Percentiles rank a stretch among this genome's conserved stretches.
Evolutionary conservation across 2,797 vertebrate species (phyloP).

Genomic region (Balearica regulorum): DNA sequence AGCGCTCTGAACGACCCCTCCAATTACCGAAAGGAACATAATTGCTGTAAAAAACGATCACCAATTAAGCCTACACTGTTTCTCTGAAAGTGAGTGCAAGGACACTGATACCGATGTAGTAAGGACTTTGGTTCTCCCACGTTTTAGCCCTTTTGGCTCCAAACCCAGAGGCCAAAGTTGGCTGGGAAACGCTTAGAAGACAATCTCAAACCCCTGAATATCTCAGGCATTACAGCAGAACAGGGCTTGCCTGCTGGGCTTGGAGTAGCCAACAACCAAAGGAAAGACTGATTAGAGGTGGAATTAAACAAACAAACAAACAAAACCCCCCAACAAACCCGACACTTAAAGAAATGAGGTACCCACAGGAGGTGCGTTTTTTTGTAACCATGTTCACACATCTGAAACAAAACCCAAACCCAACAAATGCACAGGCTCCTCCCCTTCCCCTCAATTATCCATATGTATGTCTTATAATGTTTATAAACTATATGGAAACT

Average conservation of each 20-base stretch:
- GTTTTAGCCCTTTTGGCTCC: constrained; percentile 62
- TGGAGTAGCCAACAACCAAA: constrained; percentile 77
- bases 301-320: constrained; percentile 14
- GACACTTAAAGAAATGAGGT: constrained; percentile 49
- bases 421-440: constrained; percentile 67
- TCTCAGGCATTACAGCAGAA: constrained; percentile 74
- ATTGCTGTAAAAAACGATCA: constrained; percentile 58
- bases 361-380: constrained; percentile 70
- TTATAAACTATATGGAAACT: constrained; percentile 91
- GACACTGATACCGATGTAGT: constrained; percentile 3
- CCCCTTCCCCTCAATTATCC: constrained; percentile 55
- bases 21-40: constrained; percentile 42
- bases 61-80: constrained; percentile 62
- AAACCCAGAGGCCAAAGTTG: constrained; percentile 60
- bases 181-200: constrained; percentile 61
- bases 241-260: constrained; percentile 71
- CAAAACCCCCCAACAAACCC: not conserved
- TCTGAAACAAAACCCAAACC: constrained; percentile 17
- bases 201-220: constrained; percentile 69
- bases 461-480: constrained; percentile 79
- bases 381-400: constrained; percentile 76
- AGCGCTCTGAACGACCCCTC: constrained; percentile 11
- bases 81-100: constrained; percentile 58
- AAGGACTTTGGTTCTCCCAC: constrained; percentile 41
- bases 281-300: constrained; percentile 72